phyloP scores from a whole-genome alignment of 2,797 vertebrate species.

The Saxicola maurus region DNA sequence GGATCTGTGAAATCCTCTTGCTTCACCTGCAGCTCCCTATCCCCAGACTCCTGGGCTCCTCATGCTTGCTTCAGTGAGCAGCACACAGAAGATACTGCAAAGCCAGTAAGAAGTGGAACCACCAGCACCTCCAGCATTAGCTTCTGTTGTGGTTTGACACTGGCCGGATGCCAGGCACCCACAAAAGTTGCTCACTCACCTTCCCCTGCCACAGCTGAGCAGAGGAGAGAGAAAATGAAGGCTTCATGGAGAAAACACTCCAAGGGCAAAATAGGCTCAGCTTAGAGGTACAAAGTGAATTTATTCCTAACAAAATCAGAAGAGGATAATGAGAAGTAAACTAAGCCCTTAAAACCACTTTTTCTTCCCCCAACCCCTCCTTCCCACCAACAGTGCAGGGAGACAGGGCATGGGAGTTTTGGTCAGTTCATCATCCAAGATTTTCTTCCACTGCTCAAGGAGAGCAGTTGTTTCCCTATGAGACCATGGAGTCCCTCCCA shows the following conservation, averaged over 20 bases:
- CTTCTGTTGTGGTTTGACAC: neutral
- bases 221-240: neutral
- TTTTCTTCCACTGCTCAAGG: neutral
- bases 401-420: neutral
- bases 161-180: neutral
- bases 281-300: neutral
- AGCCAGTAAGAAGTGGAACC: neutral
- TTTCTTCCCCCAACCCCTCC: neutral
- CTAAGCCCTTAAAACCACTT: neutral
- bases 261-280: accelerated
- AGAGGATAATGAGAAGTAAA: neutral
- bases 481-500: accelerated
- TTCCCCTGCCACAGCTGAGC: neutral
- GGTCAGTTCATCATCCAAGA: neutral
- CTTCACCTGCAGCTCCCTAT: neutral
- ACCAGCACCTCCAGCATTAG: neutral
- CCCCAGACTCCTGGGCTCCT: neutral
- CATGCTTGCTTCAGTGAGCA: accelerated
- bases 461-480: neutral
- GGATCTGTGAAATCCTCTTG: neutral
- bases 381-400: accelerated
- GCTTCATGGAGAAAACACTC: neutral
- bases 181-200: accelerated
- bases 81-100: neutral
- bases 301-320: neutral